Evolutionary conservation across 2,888 invertebrate species (phyloP).

Genomic region (Toxonevra muliebris): DNA sequence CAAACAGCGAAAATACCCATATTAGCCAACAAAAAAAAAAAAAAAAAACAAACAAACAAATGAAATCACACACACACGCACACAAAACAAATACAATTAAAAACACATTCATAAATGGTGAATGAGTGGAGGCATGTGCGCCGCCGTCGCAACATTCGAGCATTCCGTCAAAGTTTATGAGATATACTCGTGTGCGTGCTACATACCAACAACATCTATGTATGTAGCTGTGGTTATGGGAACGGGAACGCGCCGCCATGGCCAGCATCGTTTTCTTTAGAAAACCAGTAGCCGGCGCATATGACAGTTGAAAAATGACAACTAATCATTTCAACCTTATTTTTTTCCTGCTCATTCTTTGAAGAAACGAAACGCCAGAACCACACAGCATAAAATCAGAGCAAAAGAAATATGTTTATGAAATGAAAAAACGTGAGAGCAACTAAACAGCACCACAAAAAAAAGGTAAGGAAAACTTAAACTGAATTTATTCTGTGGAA

Average conservation of each 20-base stretch:
- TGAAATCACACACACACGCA: too few relatives aligned
- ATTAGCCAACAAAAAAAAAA: neutral
- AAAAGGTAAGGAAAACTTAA: constrained; percentile 2
- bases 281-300: constrained; percentile 52
- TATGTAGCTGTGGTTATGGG: neutral
- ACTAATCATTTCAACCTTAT: constrained; percentile 47
- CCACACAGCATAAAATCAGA: neutral
- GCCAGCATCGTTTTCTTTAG: constrained; percentile 8
- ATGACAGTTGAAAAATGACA: constrained; percentile 55
- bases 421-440: constrained; percentile 10
- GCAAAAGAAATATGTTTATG: neutral
- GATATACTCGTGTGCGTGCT: too few relatives aligned
- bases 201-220: neutral
- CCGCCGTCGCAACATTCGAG: too few relatives aligned
- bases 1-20: neutral
- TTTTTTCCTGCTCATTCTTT: constrained; percentile 23
- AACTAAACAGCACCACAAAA: neutral
- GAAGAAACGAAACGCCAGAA: neutral
- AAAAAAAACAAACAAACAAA: neutral
- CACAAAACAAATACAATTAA: too few relatives aligned
- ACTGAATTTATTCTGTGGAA: constrained; percentile 23
- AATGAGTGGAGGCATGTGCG: too few relatives aligned
- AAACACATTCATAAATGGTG: too few relatives aligned
- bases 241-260: too few relatives aligned
- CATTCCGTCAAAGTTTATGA: too few relatives aligned